Base-by-base conservation (phyloP, 1,140 invertebrate genomes). In the Drosophila navojoa region DNA sequence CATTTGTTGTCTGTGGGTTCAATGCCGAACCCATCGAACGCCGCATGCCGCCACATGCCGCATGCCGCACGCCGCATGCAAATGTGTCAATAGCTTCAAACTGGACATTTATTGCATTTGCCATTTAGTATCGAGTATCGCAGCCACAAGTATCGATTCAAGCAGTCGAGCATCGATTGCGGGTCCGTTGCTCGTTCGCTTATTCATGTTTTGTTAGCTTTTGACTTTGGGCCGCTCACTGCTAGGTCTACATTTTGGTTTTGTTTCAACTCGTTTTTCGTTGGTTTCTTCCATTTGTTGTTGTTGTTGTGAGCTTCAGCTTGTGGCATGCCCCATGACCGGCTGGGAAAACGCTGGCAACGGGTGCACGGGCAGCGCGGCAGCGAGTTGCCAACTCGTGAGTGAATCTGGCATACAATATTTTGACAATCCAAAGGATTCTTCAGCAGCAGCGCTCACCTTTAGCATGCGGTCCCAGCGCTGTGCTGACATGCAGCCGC, bases 361-460 rank as follows among this genome's bases (percentile, higher is more conserved):
- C 44, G 25, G 35, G 49, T 35, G 55, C 13, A 40, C 59, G 40
- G 47, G 38, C 45, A 57, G 54, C 25, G 42, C 11, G 15, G 47
- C 15, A 27, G 35, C 47, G 13, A 25, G 38, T 29, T 63, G n/a
- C 50, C 67, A 76, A 67, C 71, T 87, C 79, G 82, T 87, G 81
- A 85, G 77, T 77, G 74, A 79, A 70, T 80, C 75, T 80, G 82
- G 82, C 82, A 81, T 87, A 82, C 82, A 87, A 87, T 87, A 87
- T 87, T 87, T 87, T 87, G 82, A 87, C 82, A 87, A 87, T 82
- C 81, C 82, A 82, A 87, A 87, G 82, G 82, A 87, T 87, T 87
- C 84, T 87, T 87, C 66, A 87, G 60, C 66, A 55, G 57, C 66
- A 27, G 52, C 60, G 72, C 58, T 79, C 77, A 79, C 84, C 82